Evolutionary conservation across 1,140 invertebrate species (phyloP).

Genomic region (Drosophila chauvacae): DNA sequence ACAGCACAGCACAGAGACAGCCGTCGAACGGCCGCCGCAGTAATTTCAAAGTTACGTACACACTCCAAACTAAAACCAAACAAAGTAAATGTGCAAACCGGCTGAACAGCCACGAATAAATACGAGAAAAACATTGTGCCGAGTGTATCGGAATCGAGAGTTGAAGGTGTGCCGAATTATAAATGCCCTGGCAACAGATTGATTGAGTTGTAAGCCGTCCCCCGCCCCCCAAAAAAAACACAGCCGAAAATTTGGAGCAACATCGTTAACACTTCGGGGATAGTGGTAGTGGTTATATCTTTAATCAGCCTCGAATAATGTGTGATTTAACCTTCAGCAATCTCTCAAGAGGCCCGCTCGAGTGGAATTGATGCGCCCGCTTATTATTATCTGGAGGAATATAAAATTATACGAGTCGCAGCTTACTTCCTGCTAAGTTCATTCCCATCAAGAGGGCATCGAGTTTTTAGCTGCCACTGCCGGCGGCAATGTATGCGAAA

Average conservation of each 20-base stretch:
- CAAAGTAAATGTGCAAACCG: conserved; percentile 59
- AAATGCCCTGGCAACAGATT: conserved; percentile 29
- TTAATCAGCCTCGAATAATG: conserved; percentile 6
- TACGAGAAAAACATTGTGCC: conserved; percentile 16
- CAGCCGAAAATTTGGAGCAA: not conserved
- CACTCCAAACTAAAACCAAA: conserved; percentile 28
- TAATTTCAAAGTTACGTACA: conserved; percentile 66
- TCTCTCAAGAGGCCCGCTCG: not conserved
- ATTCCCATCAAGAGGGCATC: conserved; percentile 31
- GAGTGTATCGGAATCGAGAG: not conserved
- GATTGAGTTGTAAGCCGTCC: conserved; percentile 30
- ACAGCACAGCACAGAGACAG: not conserved
- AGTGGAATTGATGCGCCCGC: conserved; percentile 37
- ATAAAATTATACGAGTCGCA: conserved; percentile 3
- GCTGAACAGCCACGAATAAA: conserved; percentile 37
- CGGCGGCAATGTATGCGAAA: conserved; percentile 4
- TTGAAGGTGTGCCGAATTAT: conserved; percentile 25
- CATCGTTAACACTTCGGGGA: conserved; percentile 18
- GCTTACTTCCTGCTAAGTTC: conserved; percentile 21
- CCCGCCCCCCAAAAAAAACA: not conserved
- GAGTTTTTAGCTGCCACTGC: conserved; percentile 9
- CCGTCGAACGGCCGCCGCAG: conserved; percentile 24
- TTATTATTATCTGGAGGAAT: conserved; percentile 17
- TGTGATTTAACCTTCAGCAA: conserved; percentile 27
- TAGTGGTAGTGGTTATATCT: conserved; percentile 5